Evolutionary conservation across 2,888 invertebrate genomes (phyloP), one percentile per base, ranked within the genome.

Genomic region (Amphipyra tragopoginis): DNA sequence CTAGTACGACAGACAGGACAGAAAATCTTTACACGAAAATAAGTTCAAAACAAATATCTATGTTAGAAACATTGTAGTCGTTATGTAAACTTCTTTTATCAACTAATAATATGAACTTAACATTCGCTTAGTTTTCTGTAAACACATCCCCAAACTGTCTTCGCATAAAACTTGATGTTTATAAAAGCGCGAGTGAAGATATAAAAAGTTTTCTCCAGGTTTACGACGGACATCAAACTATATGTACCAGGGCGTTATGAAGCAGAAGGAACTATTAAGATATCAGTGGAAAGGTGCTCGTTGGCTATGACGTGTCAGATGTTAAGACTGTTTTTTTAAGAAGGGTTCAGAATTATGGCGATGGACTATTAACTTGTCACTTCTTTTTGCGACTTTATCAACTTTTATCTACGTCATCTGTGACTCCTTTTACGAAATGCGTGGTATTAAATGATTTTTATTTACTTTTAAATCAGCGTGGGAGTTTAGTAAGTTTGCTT

Each of bases 161-260:
- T 11, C 54, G 52, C 77, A 66, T 77, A 75, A 77, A 75, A 75
- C 52, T 71, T 66, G 64, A 77, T 75, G 77, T 63, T 65, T 44
- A 61, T 50, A 77, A 75, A 65, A 69, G 65, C 61, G 75, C 34
- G 65, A 61, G 65, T 55, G 49, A 64, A 63, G 59, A 48, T 50
- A 75, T 65, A 77, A 75, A 78, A 78, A 75, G 29, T 56, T 74
- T 75, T 72, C 59, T 54, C 44, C 65, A 71, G 70, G 63, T 79
- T 79, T 79, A 79, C 51, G 77, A 69, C 65, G 63, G 44, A 53
- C 73, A 79, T 79, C 69, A 79, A 77, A 75, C 68, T 77, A 64
- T 70, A 75, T 63, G 70, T 77, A 71, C 71, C 49, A 77, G 74
- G 73, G 75, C 42, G 61, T 59, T 69, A 78, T 72, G 77, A 71